A percentile compares a stretch with the other conserved stretches of the same genome.
These are phyloP conservation scores for Cataglyphis hispanica DNA, from an alignment of 1,140 invertebrate species.

Conservation along the genomic window DNA sequence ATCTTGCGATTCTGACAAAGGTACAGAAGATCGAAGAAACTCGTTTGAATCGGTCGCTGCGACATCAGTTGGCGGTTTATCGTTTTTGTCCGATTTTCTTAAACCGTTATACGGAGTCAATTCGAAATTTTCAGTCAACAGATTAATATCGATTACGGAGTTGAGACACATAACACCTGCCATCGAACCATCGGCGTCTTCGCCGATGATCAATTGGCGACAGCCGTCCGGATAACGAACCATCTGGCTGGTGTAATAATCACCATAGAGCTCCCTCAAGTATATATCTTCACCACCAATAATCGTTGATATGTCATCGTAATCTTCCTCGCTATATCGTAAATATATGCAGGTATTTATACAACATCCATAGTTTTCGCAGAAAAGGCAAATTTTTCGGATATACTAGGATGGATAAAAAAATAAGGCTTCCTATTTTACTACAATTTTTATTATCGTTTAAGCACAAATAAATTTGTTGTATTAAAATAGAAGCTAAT, in stretches of 20 bases:
- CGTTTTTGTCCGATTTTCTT: conserved; percentile 79
- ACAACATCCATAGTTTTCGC: too few species aligned
- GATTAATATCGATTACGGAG: conserved; percentile 88
- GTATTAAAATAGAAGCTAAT: too few species aligned
- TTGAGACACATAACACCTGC: conserved; percentile 89
- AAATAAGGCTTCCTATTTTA: too few species aligned
- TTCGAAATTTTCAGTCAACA: conserved; percentile 90
- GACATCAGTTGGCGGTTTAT: neutral
- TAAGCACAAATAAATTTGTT: too few species aligned
- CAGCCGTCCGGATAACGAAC: conserved; percentile 82
- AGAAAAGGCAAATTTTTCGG: too few species aligned
- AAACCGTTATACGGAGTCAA: conserved; percentile 89
- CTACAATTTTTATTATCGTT: too few species aligned
- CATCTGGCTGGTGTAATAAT: conserved; percentile 91
- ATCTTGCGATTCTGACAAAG: neutral
- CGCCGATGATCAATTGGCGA: conserved; percentile 83
- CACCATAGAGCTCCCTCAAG: conserved; percentile 89
- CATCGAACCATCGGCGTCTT: conserved; percentile 86
- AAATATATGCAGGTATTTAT: neutral
- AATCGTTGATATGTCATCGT: conserved; percentile 90
- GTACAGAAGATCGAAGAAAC: neutral
- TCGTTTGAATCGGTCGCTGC: neutral
- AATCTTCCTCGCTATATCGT: conserved; percentile 89
- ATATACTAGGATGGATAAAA: too few species aligned
- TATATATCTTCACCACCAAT: conserved; percentile 87